Conservation (phyloP, 2,888 invertebrate species). For the Thymelicus lineola region DNA sequence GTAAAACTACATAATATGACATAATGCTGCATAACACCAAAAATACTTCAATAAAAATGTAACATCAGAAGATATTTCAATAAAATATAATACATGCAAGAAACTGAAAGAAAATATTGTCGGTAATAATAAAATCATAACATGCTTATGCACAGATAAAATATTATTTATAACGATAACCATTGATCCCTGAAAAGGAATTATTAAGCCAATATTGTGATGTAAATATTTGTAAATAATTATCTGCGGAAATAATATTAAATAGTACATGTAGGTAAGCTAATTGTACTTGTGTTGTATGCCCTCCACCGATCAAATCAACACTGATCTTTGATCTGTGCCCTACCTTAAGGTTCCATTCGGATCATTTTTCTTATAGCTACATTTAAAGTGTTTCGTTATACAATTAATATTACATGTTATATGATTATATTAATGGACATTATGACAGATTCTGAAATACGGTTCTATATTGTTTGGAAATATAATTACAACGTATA, state of each 20-base stretch:
- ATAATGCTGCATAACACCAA: conserved; percentile 5
- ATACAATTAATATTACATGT: no score
- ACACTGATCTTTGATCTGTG: no score
- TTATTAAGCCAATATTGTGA: conserved; percentile 19
- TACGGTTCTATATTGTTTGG: no score
- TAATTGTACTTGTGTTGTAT: no score
- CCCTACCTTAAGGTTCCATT: no score
- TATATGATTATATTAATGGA: no score
- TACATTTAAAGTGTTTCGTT: no score
- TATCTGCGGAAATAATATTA: neutral
- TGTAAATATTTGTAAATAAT: conserved; percentile 10
- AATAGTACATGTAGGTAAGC: neutral
- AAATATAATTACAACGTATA: no score
- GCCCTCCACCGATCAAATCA: no score
- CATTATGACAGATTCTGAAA: no score
- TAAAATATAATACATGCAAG: conserved; percentile 26
- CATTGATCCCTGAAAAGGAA: conserved; percentile 42
- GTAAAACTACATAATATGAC: conserved; percentile 20
- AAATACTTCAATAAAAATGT: conserved; percentile 14
- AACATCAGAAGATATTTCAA: neutral
- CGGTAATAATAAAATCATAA: conserved; percentile 23
- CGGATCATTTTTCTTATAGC: no score
- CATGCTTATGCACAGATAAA: conserved; percentile 36
- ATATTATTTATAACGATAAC: conserved; percentile 31
- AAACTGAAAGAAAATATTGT: conserved; percentile 42